Conservation (phyloP, 1,140 invertebrate genomes). For the Drosophila orena region DNA sequence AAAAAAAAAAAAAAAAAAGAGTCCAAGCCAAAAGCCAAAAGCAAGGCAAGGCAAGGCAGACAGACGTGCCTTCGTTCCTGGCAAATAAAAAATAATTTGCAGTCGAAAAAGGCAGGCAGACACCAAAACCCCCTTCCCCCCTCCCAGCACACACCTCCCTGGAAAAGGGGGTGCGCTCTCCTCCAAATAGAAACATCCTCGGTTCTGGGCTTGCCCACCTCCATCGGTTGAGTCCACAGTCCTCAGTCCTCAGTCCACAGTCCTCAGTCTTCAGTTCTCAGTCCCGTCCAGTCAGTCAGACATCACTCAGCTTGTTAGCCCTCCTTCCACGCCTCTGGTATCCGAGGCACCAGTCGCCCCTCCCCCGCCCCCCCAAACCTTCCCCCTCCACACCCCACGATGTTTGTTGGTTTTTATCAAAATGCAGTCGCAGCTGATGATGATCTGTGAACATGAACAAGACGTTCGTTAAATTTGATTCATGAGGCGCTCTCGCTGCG, state of each 20-base stretch:
- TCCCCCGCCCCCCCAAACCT: too few species aligned
- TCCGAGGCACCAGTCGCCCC: not conserved
- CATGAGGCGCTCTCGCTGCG: slow-evolving; percentile 67
- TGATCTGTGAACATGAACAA: slow-evolving; percentile 84
- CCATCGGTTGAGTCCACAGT: slow-evolving; percentile 9
- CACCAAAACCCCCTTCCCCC: slow-evolving; percentile 7
- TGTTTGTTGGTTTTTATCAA: slow-evolving; percentile 77
- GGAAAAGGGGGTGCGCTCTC: slow-evolving; percentile 26
- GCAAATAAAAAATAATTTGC: slow-evolving; percentile 84
- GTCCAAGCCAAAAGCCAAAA: slow-evolving; percentile 23
- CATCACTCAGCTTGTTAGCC: slow-evolving; percentile 79
- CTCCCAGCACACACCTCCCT: not conserved
- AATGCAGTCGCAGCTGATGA: slow-evolving; percentile 83
- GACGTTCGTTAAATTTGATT: slow-evolving; percentile 85
- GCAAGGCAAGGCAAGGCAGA: slow-evolving; percentile 42
- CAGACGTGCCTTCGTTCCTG: slow-evolving; percentile 69
- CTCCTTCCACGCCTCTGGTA: slow-evolving; percentile 30
- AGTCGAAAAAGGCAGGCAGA: slow-evolving; percentile 72
- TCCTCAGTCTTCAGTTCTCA: slow-evolving; percentile 1
- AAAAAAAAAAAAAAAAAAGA: slow-evolving; percentile 30
- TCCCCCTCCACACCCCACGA: not conserved
- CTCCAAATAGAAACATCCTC: slow-evolving; percentile 80
- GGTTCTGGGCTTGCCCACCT: slow-evolving; percentile 27
- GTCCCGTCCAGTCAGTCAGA: slow-evolving; percentile 50
- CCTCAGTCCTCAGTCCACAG: not conserved